These are phyloP conservation scores for Microtus richardsoni DNA, from an alignment of 2,113 vertebrate species.

Conservation along the genomic window DNA sequence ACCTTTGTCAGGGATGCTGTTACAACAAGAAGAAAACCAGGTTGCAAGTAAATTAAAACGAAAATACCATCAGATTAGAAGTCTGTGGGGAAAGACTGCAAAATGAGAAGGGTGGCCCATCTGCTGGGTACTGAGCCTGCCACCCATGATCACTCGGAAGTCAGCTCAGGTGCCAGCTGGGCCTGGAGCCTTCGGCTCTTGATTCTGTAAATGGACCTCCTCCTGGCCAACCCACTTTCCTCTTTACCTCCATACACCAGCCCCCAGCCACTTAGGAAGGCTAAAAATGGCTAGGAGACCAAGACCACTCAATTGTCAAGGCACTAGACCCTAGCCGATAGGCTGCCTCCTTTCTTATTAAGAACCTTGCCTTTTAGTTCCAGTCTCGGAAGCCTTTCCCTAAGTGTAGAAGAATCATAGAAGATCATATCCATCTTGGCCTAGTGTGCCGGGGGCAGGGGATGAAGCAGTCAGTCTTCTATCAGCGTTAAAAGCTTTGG, in stretches of 20 bases:
- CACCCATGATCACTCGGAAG: neutral
- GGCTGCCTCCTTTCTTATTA: neutral
- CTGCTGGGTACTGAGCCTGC: neutral
- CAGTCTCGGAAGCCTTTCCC: constrained; percentile 32
- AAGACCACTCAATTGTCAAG: constrained; percentile 37
- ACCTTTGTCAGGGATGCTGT: constrained; percentile 75
- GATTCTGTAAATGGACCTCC: constrained; percentile 29
- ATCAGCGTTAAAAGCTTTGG: constrained; percentile 44
- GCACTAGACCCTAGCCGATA: neutral
- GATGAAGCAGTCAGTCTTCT: constrained; percentile 47
- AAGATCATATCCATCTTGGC: constrained; percentile 58
- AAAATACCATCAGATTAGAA: constrained; percentile 73
- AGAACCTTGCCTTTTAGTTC: constrained; percentile 60
- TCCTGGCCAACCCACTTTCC: neutral
- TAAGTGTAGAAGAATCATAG: constrained; percentile 45
- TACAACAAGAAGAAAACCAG: constrained; percentile 57
- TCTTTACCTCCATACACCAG: neutral
- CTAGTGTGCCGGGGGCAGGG: neutral
- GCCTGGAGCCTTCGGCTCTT: neutral
- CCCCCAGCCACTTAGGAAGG: constrained; percentile 28
- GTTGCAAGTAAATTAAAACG: constrained; percentile 74
- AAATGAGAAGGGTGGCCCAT: constrained; percentile 23
- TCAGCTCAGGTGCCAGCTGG: constrained; percentile 5
- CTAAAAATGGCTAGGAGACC: constrained; percentile 44
- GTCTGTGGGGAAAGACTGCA: constrained; percentile 14